Evolutionary conservation across 1,140 invertebrate species (phyloP).

Genomic region (Temnothorax longispinosus): DNA sequence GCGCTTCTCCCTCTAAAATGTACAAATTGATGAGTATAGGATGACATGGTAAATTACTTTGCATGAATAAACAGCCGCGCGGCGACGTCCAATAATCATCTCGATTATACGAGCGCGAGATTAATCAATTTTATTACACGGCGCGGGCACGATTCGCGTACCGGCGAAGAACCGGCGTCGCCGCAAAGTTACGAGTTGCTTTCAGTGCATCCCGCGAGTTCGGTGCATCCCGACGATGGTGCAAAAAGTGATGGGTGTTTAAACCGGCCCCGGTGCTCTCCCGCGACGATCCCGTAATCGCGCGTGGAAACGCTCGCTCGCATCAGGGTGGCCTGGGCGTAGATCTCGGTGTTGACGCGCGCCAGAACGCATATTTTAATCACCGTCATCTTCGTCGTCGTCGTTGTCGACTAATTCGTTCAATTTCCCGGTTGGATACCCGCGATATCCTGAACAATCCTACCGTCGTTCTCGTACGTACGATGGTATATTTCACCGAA

Average conservation of each 20-base stretch:
- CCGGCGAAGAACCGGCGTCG: not conserved
- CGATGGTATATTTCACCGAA: not conserved
- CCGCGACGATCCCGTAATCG: slow-evolving; percentile 51
- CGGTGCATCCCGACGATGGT: slow-evolving; percentile 15
- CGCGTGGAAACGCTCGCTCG: slow-evolving; percentile 63
- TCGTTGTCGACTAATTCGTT: slow-evolving; percentile 48
- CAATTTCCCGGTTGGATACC: slow-evolving; percentile 30
- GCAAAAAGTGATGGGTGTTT: slow-evolving; percentile 52
- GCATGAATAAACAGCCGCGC: slow-evolving; percentile 42
- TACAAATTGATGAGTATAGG: not conserved
- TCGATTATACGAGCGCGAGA: slow-evolving; percentile 32
- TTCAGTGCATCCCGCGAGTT: slow-evolving; percentile 6
- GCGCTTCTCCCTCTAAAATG: not conserved
- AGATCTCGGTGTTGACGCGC: slow-evolving; percentile 44
- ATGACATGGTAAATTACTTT: slow-evolving; percentile 23
- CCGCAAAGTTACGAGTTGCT: slow-evolving; percentile 35
- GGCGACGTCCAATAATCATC: slow-evolving; percentile 19
- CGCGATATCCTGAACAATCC: not conserved
- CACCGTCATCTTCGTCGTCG: slow-evolving; percentile 23
- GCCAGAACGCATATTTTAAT: slow-evolving; percentile 62
- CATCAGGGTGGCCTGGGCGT: slow-evolving; percentile 55
- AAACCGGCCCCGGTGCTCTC: slow-evolving; percentile 48
- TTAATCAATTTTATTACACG: slow-evolving; percentile 51
- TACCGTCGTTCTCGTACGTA: not conserved
- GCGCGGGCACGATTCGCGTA: not conserved